Percentiles rank a stretch among this genome's conserved stretches.
These are phyloP conservation scores for Tragopan temminckii DNA, from an alignment of 2,797 vertebrate species.

Conservation along the genomic window DNA sequence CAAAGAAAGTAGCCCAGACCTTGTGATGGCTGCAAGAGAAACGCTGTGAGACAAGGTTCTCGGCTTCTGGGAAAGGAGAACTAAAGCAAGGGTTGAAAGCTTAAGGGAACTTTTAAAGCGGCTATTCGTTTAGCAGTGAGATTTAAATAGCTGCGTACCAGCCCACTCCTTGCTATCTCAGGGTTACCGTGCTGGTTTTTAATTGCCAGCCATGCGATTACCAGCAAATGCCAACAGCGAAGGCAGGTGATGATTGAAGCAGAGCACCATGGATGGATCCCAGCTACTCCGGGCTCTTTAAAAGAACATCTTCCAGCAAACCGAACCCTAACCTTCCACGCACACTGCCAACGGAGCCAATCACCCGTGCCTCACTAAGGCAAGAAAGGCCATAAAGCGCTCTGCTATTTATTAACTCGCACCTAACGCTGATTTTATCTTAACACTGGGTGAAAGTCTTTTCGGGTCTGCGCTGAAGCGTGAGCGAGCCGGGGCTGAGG, in stretches of 20 bases:
- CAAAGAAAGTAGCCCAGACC: not conserved
- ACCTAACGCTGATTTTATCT: not conserved
- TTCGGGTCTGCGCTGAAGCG: not conserved
- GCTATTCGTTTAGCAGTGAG: not conserved
- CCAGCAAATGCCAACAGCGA: not conserved
- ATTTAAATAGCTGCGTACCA: not conserved
- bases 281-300: not conserved
- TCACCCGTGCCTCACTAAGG: not conserved
- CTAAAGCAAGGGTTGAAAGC: not conserved
- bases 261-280: not conserved
- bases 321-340: not conserved
- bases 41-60: not conserved
- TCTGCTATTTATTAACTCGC: slow-evolving; percentile 38
- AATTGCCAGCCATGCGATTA: not conserved
- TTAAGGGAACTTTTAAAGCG: not conserved
- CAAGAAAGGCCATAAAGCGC: not conserved
- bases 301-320: not conserved
- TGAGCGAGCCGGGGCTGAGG: too few relatives aligned
- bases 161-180: not conserved
- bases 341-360: not conserved
- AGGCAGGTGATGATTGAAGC: not conserved
- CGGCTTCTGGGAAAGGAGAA: not conserved
- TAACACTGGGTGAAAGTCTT: slow-evolving; percentile 20
- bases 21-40: not conserved
- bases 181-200: not conserved